Percentiles rank a stretch among this genome's conserved stretches.
Evolutionary conservation across 2,113 vertebrate species (phyloP).

Genomic region (Jaculus jaculus): DNA sequence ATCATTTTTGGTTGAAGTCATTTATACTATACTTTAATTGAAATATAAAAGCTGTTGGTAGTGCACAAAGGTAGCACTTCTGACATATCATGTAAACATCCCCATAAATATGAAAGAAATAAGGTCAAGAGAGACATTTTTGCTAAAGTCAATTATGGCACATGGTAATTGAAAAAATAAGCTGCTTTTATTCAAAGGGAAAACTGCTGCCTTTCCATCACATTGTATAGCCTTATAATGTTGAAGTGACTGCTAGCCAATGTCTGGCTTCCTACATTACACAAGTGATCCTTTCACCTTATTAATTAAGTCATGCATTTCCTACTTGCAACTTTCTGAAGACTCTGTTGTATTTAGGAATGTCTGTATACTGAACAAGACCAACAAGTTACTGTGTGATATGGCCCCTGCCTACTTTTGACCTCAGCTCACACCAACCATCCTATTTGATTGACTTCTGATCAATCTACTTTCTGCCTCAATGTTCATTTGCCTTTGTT

Average conservation of each 20-base stretch:
- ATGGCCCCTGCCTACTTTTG: neutral
- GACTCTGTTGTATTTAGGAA: neutral
- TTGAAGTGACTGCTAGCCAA: neutral
- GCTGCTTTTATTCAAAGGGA: constrained; percentile 52
- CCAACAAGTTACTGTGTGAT: neutral
- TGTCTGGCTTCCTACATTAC: neutral
- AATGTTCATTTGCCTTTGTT: neutral
- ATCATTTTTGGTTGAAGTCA: constrained; percentile 62
- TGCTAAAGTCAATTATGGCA: constrained; percentile 54
- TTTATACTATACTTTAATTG: constrained; percentile 65
- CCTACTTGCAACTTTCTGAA: neutral
- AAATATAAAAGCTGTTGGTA: constrained; percentile 69
- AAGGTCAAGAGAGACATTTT: constrained; percentile 63
- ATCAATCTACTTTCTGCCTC: neutral
- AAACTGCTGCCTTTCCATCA: neutral
- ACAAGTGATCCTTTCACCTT: neutral
- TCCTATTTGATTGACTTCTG: neutral
- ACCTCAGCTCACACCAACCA: neutral
- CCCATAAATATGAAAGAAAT: constrained; percentile 68
- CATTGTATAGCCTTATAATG: neutral
- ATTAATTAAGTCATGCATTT: constrained; percentile 4
- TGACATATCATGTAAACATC: constrained; percentile 66
- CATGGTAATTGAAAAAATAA: constrained; percentile 71
- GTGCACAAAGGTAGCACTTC: constrained; percentile 43
- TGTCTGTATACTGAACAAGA: neutral